A percentile compares a stretch with the other conserved stretches of the same genome.
phyloP scores from a whole-genome alignment of 2,888 invertebrate genomes.

The Empis stercorea region DNA sequence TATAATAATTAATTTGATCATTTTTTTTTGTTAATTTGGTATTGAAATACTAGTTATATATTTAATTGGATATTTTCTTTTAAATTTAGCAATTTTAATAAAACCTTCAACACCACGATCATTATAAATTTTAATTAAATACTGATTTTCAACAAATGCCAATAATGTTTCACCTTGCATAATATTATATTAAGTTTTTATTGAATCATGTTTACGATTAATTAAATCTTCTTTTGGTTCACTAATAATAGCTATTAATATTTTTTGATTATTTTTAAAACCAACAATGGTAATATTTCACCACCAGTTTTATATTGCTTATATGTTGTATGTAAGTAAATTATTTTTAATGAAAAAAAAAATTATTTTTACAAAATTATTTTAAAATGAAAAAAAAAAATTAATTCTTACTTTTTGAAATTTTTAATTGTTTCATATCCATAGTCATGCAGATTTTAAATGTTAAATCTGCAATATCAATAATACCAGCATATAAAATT shows the following conservation, averaged over 20 bases:
- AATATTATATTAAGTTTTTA: conserved; percentile 38
- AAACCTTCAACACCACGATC: conserved; percentile 35
- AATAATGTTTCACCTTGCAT: conserved; percentile 38
- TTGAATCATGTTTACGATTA: conserved; percentile 23
- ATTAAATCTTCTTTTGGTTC: conserved; percentile 8
- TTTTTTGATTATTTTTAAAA: conserved; percentile 18
- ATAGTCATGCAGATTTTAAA: neutral
- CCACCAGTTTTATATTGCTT: conserved; percentile 24
- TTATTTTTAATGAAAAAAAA: too few relatives aligned
- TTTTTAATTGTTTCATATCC: neutral
- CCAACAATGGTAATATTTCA: conserved; percentile 32
- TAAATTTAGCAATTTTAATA: conserved; percentile 23
- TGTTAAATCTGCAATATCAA: neutral
- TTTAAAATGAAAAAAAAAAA: too few relatives aligned
- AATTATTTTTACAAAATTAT: too few relatives aligned
- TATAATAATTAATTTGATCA: conserved; percentile 3
- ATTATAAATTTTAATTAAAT: conserved; percentile 20
- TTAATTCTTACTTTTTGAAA: neutral
- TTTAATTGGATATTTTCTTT: conserved; percentile 10
- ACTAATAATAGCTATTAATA: conserved; percentile 33
- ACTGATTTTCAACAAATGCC: conserved; percentile 36
- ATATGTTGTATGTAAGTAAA: conserved; percentile 15
- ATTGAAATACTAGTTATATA: conserved; percentile 18
- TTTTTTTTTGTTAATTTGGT: conserved; percentile 3
- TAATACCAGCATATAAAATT: neutral